A percentile compares a stretch with the other conserved stretches of the same genome.
phyloP scores from a whole-genome alignment of 2,113 vertebrate species.

The Polypterus bichir region DNA sequence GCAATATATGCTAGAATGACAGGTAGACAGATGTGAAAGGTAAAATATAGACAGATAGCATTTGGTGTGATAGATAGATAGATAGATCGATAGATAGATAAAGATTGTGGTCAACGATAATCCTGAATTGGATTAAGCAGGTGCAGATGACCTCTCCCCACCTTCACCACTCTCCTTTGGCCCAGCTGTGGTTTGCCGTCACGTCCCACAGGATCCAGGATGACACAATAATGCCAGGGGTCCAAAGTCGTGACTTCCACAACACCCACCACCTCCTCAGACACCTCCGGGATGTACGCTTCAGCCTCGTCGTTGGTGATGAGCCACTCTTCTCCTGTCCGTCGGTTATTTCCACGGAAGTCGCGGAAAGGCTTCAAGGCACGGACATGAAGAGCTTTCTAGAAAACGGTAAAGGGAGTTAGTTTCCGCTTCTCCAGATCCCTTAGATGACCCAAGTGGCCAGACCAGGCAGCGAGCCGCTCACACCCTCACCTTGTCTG shows the following conservation, averaged over 20 bases:
- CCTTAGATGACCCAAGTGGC: rapidly evolving
- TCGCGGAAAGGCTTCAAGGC: conserved; percentile 64
- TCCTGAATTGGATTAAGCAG: background rate
- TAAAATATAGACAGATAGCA: too few species aligned
- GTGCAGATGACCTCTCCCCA: conserved; percentile 14
- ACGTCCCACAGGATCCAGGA: conserved; percentile 61
- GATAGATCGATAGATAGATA: too few species aligned
- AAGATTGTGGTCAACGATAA: background rate
- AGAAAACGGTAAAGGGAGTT: background rate
- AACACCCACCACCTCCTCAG: conserved; percentile 68
- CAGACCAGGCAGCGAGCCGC: too few species aligned
- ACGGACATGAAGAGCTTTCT: conserved; percentile 75
- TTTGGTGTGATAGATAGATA: too few species aligned
- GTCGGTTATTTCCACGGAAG: conserved; percentile 35
- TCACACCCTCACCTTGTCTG: conserved; percentile 61
- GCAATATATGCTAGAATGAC: too few species aligned
- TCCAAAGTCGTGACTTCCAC: conserved; percentile 68
- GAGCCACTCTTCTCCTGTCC: conserved; percentile 80
- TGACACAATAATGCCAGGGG: conserved; percentile 68
- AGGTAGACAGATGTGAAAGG: too few species aligned
- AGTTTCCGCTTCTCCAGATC: background rate
- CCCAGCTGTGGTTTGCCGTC: conserved; percentile 78
- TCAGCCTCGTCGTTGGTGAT: conserved; percentile 63
- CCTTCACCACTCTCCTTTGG: conserved; percentile 76
- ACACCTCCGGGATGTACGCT: conserved; percentile 70